Evolutionary conservation across 2,113 vertebrate genomes (phyloP), one percentile per base, ranked within the genome.

Genomic region (Phrynosoma blainvillii): DNA sequence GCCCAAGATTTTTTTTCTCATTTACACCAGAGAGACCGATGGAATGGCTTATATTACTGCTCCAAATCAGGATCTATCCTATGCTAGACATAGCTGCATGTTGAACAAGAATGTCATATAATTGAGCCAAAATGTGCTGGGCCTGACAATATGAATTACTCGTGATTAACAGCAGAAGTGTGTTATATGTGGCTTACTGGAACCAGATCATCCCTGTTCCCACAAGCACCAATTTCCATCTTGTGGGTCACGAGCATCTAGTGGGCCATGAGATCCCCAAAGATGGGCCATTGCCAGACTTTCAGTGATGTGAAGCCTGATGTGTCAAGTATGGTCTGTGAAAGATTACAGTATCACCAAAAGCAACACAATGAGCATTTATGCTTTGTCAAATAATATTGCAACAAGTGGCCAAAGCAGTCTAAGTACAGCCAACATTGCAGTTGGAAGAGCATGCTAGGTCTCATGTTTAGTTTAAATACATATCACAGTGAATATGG

Each of bases 81-180:
- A 56, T 7, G 11, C 11, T 77, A 85, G 42, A 52, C 5, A 21
- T 36, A 54, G 84, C 56, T 90, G 40, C 13, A 25, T 74, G 88
- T 90, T 82, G 86, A 87, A 11, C 16, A 84, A 77, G 73, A 83
- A 30, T 42, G 75, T 9, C 23, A 0, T 21, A 23, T 40, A 76
- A 70, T 20, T 78, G 84, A 27, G n/a, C 47, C 78, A 56, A 68
- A 68, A 62, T 82, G 62, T 54, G 42, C 62, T 77, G 62, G 81
- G 27, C n/a, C 80, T 80, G 87, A 36, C 40, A 90, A 81, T 32
- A 36, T 77, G 1, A 91, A 88, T 88, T 87, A 80, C 1, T 79
- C 0, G 5, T 90, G 4, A 16, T 85, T 81, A 84, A 87, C 1
- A 75, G 21, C 81, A 89, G 0, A 86, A 86, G 27, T 36, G 75